phyloP scores from a whole-genome alignment of 2,888 invertebrate genomes.

The Sylvicola cinctus region DNA sequence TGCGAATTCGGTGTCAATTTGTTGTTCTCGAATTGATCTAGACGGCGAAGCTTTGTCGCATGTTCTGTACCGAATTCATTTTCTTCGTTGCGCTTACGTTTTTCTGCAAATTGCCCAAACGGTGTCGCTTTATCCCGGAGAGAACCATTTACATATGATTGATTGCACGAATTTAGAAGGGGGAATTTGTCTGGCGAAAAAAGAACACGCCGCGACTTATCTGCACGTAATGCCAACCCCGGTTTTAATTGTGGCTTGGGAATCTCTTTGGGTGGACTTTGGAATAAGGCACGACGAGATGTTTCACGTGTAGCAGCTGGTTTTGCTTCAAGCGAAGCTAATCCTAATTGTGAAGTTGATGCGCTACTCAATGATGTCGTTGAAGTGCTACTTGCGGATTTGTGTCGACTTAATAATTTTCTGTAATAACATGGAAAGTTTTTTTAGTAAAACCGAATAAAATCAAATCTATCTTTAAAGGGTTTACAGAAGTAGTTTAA shows the following conservation, averaged over 20 bases:
- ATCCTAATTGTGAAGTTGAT: too few species aligned
- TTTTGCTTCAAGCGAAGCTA: neutral
- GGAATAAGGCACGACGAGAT: constrained; percentile 50
- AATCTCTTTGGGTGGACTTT: constrained; percentile 38
- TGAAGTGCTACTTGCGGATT: constrained; percentile 15
- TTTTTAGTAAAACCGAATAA: neutral
- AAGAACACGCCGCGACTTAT: constrained; percentile 42
- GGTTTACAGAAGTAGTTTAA: too few species aligned
- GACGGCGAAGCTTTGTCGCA: neutral
- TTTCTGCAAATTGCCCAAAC: neutral
- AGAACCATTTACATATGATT: neutral
- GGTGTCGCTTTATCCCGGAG: neutral
- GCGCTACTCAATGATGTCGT: constrained; percentile 19
- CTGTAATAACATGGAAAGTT: neutral
- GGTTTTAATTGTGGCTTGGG: constrained; percentile 18
- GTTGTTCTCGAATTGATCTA: constrained; percentile 11
- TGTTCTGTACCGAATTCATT: too few species aligned
- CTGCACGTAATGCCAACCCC: constrained; percentile 27
- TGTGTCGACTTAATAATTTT: neutral
- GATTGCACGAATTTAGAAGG: constrained; percentile 4
- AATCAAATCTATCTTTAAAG: too few species aligned
- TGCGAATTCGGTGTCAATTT: constrained; percentile 18
- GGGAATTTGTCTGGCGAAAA: constrained; percentile 35
- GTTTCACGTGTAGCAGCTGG: constrained; percentile 29
- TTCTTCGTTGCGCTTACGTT: too few species aligned